Evolutionary conservation across 1,140 invertebrate genomes (phyloP).

Genomic region (Papilio dardanus): DNA sequence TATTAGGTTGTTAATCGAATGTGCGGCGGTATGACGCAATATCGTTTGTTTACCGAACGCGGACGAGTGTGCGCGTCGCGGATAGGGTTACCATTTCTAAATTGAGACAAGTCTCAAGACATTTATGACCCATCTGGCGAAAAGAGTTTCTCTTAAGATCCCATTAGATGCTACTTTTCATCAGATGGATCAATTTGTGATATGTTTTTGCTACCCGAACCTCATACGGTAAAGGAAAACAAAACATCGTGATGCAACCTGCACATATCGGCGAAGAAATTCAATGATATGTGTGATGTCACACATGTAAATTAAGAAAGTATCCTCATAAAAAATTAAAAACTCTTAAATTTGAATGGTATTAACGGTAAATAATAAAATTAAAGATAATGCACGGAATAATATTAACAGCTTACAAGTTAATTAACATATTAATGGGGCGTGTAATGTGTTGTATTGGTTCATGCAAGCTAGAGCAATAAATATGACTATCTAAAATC

Average conservation of each 20-base stretch:
- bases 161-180: not conserved
- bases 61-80: constrained; percentile 59
- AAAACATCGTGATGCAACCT: too few species aligned
- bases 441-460: not conserved
- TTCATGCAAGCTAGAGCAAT: not conserved
- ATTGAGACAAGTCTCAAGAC: constrained; percentile 68
- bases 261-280: too few species aligned
- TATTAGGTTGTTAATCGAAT: constrained; percentile 56
- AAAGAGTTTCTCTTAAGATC: not conserved
- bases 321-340: too few species aligned
- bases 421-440: not conserved
- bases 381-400: not conserved
- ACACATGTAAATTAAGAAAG: too few species aligned
- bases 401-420: not conserved
- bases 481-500: not conserved
- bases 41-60: constrained; percentile 72
- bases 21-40: constrained; percentile 63
- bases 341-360: not conserved
- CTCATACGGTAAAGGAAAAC: too few species aligned
- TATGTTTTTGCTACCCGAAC: not conserved
- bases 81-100: constrained; percentile 69
- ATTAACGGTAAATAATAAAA: not conserved
- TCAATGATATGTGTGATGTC: too few species aligned
- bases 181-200: not conserved
- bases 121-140: constrained; percentile 18